A percentile compares a stretch with the other conserved stretches of the same genome.
Conservation (phyloP, 2,113 vertebrate genomes). For the Montifringilla adamsi region DNA sequence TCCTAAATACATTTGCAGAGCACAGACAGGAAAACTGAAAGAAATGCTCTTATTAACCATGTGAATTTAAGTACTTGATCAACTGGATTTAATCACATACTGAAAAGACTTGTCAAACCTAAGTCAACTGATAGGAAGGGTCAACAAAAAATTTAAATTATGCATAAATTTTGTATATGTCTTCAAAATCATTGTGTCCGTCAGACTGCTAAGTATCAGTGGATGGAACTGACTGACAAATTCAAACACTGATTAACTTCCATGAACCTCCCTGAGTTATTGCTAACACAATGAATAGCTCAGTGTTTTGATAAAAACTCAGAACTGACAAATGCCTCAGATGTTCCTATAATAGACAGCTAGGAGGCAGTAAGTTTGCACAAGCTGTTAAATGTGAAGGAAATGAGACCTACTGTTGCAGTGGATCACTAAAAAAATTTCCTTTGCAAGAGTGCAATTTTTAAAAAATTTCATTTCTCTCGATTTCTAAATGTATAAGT, state of each 20-base stretch:
- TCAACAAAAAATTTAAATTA: neutral
- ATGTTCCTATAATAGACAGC: neutral
- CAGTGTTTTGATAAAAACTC: neutral
- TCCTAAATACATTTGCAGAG: neutral
- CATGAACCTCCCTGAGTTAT: neutral
- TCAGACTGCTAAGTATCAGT: neutral
- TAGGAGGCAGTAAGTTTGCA: neutral
- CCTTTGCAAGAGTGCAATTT: neutral
- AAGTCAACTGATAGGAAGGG: neutral
- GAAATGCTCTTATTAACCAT: neutral
- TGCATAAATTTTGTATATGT: neutral
- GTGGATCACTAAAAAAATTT: neutral
- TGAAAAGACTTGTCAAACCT: neutral
- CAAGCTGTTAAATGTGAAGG: neutral
- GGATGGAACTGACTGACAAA: neutral
- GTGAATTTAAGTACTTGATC: neutral
- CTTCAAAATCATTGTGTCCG: neutral
- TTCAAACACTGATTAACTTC: neutral
- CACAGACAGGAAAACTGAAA: neutral
- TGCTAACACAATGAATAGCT: neutral
- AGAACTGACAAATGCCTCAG: neutral
- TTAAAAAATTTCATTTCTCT: neutral
- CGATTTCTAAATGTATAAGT: neutral
- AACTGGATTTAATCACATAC: neutral
- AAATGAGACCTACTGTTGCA: neutral